Percentiles rank a stretch among this genome's conserved stretches.
Conservation (phyloP, 1,140 invertebrate species). For the Acromyrmex echinatior region DNA sequence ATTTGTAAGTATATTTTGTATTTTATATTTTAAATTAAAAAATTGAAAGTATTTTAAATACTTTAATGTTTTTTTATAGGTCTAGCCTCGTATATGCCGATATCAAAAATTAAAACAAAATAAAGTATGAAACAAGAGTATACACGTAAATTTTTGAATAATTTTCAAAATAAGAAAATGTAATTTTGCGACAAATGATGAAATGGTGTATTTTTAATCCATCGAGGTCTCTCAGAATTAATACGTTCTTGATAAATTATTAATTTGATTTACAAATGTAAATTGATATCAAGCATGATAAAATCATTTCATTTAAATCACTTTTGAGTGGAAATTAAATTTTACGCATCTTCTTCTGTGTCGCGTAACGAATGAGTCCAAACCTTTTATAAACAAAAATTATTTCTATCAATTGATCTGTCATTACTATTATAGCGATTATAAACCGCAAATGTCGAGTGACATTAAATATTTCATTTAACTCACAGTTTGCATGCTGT, state of each 20-base stretch:
- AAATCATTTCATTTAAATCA: not conserved
- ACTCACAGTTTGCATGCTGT: not conserved
- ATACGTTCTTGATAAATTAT: constrained; percentile 17
- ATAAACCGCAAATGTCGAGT: constrained; percentile 2
- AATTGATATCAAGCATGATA: no score
- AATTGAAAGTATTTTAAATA: no score
- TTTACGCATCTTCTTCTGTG: not conserved
- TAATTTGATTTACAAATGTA: constrained; percentile 7
- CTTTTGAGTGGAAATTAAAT: constrained; percentile 8
- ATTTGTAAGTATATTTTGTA: no score
- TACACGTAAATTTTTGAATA: not conserved
- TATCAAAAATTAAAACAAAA: not conserved
- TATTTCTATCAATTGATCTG: constrained; percentile 3
- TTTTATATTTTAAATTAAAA: no score
- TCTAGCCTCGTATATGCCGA: no score
- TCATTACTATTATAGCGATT: not conserved
- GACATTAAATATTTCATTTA: constrained; percentile 37
- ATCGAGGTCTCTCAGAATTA: not conserved
- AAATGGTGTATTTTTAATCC: not conserved
- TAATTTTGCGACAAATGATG: not conserved
- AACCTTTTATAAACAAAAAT: constrained; percentile 19
- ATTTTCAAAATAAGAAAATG: not conserved
- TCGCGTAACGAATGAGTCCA: no score
- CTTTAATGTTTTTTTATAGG: no score
- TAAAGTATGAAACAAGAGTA: not conserved